A percentile compares a stretch with the other conserved stretches of the same genome.
Conservation (phyloP, 2,113 vertebrate species). For the Macrotus californicus region DNA sequence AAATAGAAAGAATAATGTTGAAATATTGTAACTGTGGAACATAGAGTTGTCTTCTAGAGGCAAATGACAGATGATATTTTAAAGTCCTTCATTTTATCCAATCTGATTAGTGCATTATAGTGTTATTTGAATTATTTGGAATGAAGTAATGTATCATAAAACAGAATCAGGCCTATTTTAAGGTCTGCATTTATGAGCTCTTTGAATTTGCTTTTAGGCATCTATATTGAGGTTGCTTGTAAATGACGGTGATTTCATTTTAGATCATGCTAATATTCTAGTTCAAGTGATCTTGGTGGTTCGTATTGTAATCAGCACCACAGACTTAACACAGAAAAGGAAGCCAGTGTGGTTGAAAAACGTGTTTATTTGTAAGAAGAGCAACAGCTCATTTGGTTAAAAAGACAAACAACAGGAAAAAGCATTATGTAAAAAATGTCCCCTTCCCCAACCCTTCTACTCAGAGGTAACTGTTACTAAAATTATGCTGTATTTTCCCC, state of each 20-base stretch:
- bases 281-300: neutral
- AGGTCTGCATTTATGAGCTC: constrained; percentile 54
- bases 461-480: neutral
- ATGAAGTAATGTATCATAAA: constrained; percentile 50
- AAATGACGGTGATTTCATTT: constrained; percentile 58
- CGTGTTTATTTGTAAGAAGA: neutral
- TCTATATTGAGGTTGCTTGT: constrained; percentile 53
- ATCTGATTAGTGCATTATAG: constrained; percentile 20
- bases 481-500: neutral
- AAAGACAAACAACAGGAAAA: neutral
- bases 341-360: neutral
- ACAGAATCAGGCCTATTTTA: constrained; percentile 47
- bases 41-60: constrained; percentile 20
- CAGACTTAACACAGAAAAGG: neutral
- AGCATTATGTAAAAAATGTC: neutral
- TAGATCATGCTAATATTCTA: constrained; percentile 28
- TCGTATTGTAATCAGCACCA: neutral
- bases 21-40: constrained; percentile 33
- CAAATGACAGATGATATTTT: neutral
- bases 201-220: constrained; percentile 51
- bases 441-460: neutral
- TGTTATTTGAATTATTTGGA: constrained; percentile 34
- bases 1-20: neutral
- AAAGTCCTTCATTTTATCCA: constrained; percentile 35
- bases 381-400: neutral